A percentile compares a stretch with the other conserved stretches of the same genome.
Evolutionary conservation across 2,113 vertebrate genomes (phyloP).

Genomic region (Gopherus flavomarginatus): DNA sequence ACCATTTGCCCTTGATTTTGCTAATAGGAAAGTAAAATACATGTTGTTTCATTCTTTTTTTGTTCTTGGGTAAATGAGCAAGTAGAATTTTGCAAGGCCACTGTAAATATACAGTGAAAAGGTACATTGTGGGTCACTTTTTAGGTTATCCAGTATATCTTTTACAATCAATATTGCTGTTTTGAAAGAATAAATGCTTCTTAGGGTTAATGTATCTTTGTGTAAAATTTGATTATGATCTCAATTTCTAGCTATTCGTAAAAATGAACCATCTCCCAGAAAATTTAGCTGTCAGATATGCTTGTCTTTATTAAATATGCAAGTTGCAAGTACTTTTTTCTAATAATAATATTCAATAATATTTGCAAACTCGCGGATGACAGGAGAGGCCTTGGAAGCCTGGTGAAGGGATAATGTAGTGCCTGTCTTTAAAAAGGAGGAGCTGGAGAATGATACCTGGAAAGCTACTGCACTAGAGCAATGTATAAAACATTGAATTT

Average conservation of each 20-base stretch:
- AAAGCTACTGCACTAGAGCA: too few species aligned
- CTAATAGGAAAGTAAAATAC: background rate
- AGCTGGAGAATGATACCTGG: too few species aligned
- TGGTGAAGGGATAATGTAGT: too few species aligned
- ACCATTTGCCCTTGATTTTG: slow-evolving; percentile 13
- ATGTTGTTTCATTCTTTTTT: background rate
- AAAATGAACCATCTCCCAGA: slow-evolving; percentile 10
- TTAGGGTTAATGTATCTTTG: background rate
- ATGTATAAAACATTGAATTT: too few species aligned
- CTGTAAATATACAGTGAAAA: background rate
- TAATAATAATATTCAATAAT: background rate
- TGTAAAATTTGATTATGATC: background rate
- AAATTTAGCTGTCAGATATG: background rate
- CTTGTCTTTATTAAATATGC: background rate
- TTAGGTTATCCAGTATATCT: background rate
- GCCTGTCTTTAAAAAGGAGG: too few species aligned
- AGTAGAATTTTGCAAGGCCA: background rate
- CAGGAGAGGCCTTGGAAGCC: too few species aligned
- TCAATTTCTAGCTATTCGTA: background rate
- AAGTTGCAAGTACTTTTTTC: background rate
- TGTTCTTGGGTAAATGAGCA: background rate
- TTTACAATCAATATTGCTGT: background rate
- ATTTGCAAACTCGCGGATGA: too few species aligned
- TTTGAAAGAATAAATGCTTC: background rate
- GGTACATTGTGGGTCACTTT: background rate